Evolutionary conservation across 2,113 vertebrate species (phyloP).

Genomic region (Nipponia nippon): DNA sequence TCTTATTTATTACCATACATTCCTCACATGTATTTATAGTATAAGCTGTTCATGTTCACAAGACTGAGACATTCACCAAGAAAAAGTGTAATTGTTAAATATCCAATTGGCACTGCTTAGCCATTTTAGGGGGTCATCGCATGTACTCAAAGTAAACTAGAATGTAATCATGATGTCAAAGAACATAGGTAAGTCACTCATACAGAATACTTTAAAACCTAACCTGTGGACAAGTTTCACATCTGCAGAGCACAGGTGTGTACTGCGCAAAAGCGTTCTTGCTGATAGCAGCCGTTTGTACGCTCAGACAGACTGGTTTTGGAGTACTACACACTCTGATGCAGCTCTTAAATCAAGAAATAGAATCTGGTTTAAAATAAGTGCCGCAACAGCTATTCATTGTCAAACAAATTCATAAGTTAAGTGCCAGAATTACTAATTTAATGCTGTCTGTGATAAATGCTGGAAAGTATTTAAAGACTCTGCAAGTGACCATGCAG

Average conservation of each 20-base stretch:
- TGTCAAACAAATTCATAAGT: background rate
- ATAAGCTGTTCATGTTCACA: background rate
- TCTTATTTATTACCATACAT: background rate
- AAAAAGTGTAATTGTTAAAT: background rate
- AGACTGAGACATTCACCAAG: background rate
- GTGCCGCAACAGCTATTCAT: background rate
- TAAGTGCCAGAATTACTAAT: background rate
- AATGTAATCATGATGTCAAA: background rate
- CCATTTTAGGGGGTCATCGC: background rate
- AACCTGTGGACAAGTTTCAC: background rate
- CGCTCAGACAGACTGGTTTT: background rate
- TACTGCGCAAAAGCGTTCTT: background rate
- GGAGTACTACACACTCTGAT: background rate
- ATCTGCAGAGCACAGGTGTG: background rate
- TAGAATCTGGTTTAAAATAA: background rate
- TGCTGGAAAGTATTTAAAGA: background rate
- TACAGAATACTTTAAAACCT: background rate
- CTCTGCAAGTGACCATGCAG: background rate
- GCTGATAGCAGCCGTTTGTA: background rate
- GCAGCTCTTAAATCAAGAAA: background rate
- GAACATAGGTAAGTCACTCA: background rate
- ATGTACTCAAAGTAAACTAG: background rate
- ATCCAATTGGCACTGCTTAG: background rate
- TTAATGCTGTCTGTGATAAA: background rate
- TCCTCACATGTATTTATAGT: background rate